phyloP scores from a whole-genome alignment of 2,888 invertebrate species.

The Agriopis marginaria region DNA sequence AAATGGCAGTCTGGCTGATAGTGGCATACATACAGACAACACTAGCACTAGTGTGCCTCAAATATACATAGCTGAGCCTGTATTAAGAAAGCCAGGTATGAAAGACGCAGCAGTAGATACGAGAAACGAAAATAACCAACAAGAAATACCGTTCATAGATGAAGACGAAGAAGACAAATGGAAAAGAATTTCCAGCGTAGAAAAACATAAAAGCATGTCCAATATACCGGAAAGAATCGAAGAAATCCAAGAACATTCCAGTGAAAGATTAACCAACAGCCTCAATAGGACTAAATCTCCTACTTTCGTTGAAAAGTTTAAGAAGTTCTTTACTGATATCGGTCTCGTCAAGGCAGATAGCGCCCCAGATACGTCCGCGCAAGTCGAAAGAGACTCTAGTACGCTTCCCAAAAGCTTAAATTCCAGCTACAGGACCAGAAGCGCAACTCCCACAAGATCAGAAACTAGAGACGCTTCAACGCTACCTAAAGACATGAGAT shows the following conservation, averaged over 20 bases:
- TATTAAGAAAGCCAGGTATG: slow-evolving; percentile 58
- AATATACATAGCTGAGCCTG: slow-evolving; percentile 69
- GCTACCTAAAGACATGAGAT: slow-evolving; percentile 80
- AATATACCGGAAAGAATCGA: slow-evolving; percentile 79
- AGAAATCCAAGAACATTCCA: slow-evolving; percentile 69
- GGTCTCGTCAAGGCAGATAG: slow-evolving; percentile 74
- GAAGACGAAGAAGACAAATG: slow-evolving; percentile 74
- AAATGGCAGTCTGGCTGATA: slow-evolving; percentile 80
- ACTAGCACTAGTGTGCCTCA: slow-evolving; percentile 80
- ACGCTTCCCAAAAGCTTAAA: slow-evolving; percentile 74
- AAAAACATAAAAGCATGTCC: slow-evolving; percentile 79
- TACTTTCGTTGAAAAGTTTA: slow-evolving; percentile 80
- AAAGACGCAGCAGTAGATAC: slow-evolving; percentile 81
- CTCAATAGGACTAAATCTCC: slow-evolving; percentile 79
- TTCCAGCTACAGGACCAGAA: slow-evolving; percentile 72
- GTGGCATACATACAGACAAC: slow-evolving; percentile 83
- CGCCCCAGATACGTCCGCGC: slow-evolving; percentile 46
- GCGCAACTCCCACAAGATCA: slow-evolving; percentile 63
- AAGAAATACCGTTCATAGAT: slow-evolving; percentile 82
- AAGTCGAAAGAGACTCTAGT: slow-evolving; percentile 50
- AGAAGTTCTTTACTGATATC: slow-evolving; percentile 78
- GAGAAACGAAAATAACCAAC: slow-evolving; percentile 78
- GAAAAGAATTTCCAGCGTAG: slow-evolving; percentile 64
- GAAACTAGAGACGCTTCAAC: slow-evolving; percentile 74
- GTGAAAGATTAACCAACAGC: slow-evolving; percentile 72